Evolutionary conservation across 2,797 vertebrate species (phyloP), one percentile per base, ranked within the genome.

Genomic region (Decapterus maruadsi): DNA sequence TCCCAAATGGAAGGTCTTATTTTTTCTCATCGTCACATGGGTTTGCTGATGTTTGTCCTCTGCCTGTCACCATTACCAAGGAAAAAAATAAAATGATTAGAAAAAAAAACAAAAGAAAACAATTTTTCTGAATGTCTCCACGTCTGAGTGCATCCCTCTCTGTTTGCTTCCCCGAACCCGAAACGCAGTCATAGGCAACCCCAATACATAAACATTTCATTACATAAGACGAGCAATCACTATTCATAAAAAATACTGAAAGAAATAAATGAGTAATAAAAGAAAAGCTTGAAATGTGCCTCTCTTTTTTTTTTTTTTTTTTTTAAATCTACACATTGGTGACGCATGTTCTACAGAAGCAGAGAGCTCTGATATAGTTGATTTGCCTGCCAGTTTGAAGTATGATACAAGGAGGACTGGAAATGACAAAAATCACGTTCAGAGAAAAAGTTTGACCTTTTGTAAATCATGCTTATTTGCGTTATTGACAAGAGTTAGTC

Each of bases 181-280:
- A 72, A 74, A 68, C 45, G 42, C 71, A 82, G 69, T 83, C 81
- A 61, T 17, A 68, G 78, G 80, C 76, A 78, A 80, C 71, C 82
- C 71, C 70, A 56, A 62, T 71, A 89, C 83, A 87, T 71, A 74
- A 84, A 85, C 70, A 81, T 78, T 64, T 82, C 42, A 81, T 75
- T 77, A 90, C 75, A 80, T 79, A 77, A 78, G 69, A 90, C 61
- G 13, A 85, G 83, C 80, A 85, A 85, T 68, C 80, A 82, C 80
- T 78, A 83, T 29, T 84, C 60, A 83, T 81, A 84, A 76, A 88
- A 88, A 89, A 87, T 55, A 76, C 56, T 50, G 67, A 86, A 83
- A 78, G 68, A 58, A 82, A 82, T 58, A 58, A 82, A 82, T 58
- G 63, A 67, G 48, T 64, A 68, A 77, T 53, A 78, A 81, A 85